These are phyloP conservation scores for Dromaius novaehollandiae DNA, from an alignment of 2,113 vertebrate genomes.

Conservation along the genomic window DNA sequence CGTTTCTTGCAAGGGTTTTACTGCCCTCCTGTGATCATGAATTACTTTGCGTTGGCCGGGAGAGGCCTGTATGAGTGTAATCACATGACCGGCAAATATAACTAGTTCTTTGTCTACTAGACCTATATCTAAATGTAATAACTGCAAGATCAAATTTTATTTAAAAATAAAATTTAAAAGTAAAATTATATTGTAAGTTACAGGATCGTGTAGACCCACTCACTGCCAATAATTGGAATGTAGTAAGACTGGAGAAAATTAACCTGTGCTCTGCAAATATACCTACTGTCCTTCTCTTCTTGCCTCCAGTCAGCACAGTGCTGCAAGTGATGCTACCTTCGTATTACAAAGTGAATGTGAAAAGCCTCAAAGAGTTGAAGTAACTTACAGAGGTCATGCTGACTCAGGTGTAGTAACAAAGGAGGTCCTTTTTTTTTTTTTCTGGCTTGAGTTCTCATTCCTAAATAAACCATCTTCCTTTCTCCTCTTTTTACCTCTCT, in stretches of 20 bases:
- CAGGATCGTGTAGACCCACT: neutral
- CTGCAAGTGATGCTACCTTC: neutral
- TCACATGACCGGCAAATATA: neutral
- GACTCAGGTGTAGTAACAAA: neutral
- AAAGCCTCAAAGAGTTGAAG: neutral
- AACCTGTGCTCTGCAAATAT: neutral
- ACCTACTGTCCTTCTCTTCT: neutral
- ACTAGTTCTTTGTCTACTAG: neutral
- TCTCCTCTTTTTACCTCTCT: neutral
- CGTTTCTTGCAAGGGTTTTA: neutral
- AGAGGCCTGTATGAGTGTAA: neutral
- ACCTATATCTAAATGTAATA: neutral
- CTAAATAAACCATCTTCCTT: neutral
- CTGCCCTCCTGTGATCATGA: conserved; percentile 58
- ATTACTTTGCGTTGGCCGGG: neutral
- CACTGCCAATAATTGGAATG: rapidly evolving
- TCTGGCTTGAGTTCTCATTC: neutral
- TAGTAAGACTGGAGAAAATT: rapidly evolving
- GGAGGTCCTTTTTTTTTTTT: neutral
- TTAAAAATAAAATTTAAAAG: too few relatives aligned
- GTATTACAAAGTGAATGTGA: rapidly evolving
- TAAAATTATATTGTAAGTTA: neutral
- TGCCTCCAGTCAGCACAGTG: neutral
- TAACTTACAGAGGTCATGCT: neutral
- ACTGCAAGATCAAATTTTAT: neutral